These are phyloP conservation scores for Zoanthus sansibaricus DNA, from an alignment of 92 coral and sea anemone genomes.

Conservation along the genomic window DNA sequence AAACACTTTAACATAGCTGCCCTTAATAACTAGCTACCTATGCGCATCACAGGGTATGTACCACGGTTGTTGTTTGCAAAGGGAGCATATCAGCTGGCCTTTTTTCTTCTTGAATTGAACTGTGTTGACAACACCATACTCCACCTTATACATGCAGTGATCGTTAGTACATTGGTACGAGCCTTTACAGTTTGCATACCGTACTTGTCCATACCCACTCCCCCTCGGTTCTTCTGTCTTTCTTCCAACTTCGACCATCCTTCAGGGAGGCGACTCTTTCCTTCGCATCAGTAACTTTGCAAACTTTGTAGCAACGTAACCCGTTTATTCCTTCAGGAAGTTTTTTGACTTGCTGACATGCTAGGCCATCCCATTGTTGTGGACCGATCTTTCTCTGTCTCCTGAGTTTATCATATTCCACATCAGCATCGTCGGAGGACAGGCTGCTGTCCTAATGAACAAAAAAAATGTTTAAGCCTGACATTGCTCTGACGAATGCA, in stretches of 20 bases:
- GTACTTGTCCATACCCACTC: slow-evolving; percentile 60
- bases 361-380: slow-evolving; percentile 50
- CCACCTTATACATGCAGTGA: slow-evolving; percentile 51
- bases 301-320: slow-evolving; percentile 39
- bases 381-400: slow-evolving; percentile 58
- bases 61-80: slow-evolving; percentile 45
- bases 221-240: slow-evolving; percentile 60
- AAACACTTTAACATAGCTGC: slow-evolving; percentile 26
- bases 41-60: slow-evolving; percentile 66
- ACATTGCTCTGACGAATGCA: slow-evolving; percentile 16
- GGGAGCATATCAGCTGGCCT: slow-evolving; percentile 43
- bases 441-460: slow-evolving; percentile 37
- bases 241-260: slow-evolving; percentile 77
- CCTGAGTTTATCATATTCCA: slow-evolving; percentile 9
- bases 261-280: slow-evolving; percentile 35
- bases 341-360: slow-evolving; percentile 40
- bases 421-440: slow-evolving; percentile 42
- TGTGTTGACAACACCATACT: slow-evolving; percentile 67
- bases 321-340: slow-evolving; percentile 64
- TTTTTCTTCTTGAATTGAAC: slow-evolving; percentile 63
- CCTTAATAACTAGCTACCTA: slow-evolving; percentile 48
- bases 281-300: slow-evolving; percentile 18
- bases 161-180: slow-evolving; percentile 64
- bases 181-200: slow-evolving; percentile 69
- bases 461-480: slow-evolving; percentile 21